Base-by-base conservation (phyloP, 2,888 invertebrate genomes). In the Metalampra italica region DNA sequence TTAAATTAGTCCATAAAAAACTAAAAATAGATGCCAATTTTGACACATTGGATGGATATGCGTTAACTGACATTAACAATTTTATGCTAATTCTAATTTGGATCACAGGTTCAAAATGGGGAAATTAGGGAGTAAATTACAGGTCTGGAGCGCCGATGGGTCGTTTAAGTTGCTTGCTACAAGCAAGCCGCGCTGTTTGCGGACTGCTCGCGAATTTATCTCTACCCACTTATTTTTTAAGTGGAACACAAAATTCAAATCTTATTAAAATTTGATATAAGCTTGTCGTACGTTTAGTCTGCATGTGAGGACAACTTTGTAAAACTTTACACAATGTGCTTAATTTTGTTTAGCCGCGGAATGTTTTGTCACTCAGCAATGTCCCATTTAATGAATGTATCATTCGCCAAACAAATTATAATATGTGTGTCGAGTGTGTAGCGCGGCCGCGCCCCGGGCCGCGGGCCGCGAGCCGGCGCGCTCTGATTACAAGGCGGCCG, bases 81-180 rank as follows among this genome's bases (percentile, higher is more conserved):
- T 84, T 83, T 83, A 85, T 86, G 85, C 85, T 84, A 84, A 85
- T 84, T 78, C 71, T 71, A 79, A 83, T 78, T 78, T 74, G 78
- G 75, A 82, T 79, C 79, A 76, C 76, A 71, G 76, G 70, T 76
- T 79, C 73, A 73, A 77, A 82, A 76, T 78, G 79, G 75, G 71
- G 66, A 79, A 80, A 81, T 82, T 81, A 81, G 81, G 76, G 75
- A 66, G 75, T 51, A 84, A 81, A 85, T 84, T 84, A 84, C 75
- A 84, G 84, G 80, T 78, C 75, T 69, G 66, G 68, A 51, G 66
- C 57, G 77, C 82, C 80, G 80, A 80, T 73, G 73, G 72, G 73
- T 67, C 75, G 76, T 75, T 80, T 79, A 75, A 58, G 68, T 64
- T 63, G 71, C 70, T 67, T 63, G 71, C 70, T 67, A n/a, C n/a